These are phyloP conservation scores for Perizoma affinitatum DNA, from an alignment of 2,888 invertebrate genomes.

Conservation along the genomic window DNA sequence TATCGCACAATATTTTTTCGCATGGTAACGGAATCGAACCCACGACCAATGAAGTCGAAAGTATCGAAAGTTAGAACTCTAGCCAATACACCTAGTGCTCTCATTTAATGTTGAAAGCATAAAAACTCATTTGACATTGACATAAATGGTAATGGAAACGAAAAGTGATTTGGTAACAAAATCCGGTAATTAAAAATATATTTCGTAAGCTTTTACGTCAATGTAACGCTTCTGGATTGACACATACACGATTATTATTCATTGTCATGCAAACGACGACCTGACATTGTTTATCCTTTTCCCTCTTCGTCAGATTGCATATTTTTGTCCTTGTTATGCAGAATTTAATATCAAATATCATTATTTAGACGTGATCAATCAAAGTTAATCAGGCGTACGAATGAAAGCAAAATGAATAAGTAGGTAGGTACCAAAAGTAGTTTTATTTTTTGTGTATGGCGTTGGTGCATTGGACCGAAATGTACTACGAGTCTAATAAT, in stretches of 20 bases:
- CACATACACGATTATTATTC: constrained; percentile 53
- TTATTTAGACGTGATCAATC: constrained; percentile 83
- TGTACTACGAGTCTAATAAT: constrained; percentile 65
- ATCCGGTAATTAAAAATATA: constrained; percentile 29
- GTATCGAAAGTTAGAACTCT: too few species aligned
- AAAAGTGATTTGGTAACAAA: constrained; percentile 23
- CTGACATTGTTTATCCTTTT: constrained; percentile 44
- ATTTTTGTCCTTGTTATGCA: constrained; percentile 49
- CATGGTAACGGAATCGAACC: too few species aligned
- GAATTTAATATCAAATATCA: constrained; percentile 76
- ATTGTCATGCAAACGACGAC: constrained; percentile 57
- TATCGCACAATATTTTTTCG: too few species aligned
- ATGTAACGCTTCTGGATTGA: constrained; percentile 57
- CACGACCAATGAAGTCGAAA: too few species aligned
- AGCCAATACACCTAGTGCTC: too few species aligned
- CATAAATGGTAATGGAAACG: constrained; percentile 15
- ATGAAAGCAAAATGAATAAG: constrained; percentile 80
- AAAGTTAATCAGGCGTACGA: constrained; percentile 83
- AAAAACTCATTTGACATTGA: constrained; percentile 19
- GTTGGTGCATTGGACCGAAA: constrained; percentile 66
- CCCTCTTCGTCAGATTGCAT: constrained; percentile 37
- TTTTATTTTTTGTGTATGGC: constrained; percentile 65
- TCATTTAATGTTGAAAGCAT: not conserved
- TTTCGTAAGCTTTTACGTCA: constrained; percentile 34
- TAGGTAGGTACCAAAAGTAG: too few species aligned